Base-by-base conservation (phyloP, 2,113 vertebrate genomes). In the Nyctereutes procyonoides region DNA sequence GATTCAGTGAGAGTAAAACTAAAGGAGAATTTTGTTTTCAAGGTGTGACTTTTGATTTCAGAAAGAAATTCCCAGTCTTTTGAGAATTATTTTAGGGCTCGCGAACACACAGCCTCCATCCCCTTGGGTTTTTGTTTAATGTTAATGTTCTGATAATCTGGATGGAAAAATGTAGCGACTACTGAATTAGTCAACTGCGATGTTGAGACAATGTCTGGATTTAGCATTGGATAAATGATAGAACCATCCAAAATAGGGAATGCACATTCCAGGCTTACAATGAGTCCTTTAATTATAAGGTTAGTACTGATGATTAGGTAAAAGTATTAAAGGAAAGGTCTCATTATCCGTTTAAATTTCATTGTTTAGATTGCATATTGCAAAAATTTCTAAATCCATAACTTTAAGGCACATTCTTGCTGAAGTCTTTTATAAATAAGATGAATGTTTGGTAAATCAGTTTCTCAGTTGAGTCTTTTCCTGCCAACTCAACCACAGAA, bases 361-460 rank as follows among this genome's bases (percentile, higher is more conserved):
- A 62, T 30, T 94, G 24, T 79, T 74, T 77, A 48, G 65, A 4
- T 28, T 76, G 12, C 4, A 48, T 69, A 58, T 28, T 55, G 17
- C 48, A 26, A 92, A 80, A 51, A 82, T 53, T 58, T 85, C 30
- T 84, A 38, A 94, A 32, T 56, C 55, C 28, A 13, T 26, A 43
- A 56, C 24, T 76, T 79, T 76, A 51, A 88, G 71, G 13, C 13
- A 24, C 96, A 67, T 91, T 62, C 3, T 51, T 89, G n/a, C 62
- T 69, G 55, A 90, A 81, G 32, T 51, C 26, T 74, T 87, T 81
- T 77, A 48, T 76, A 88, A 94, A 74, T 88, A 89, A 85, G 77
- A 63, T 63, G 20, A 90, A 63, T 76, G 38, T 82, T 63, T 76
- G 81, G 22, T 90, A 65, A 69, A 67, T 62, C 48, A 51, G 17